Evolutionary conservation across 2,113 vertebrate species (phyloP).

Genomic region (Pachypanchax playfairii): DNA sequence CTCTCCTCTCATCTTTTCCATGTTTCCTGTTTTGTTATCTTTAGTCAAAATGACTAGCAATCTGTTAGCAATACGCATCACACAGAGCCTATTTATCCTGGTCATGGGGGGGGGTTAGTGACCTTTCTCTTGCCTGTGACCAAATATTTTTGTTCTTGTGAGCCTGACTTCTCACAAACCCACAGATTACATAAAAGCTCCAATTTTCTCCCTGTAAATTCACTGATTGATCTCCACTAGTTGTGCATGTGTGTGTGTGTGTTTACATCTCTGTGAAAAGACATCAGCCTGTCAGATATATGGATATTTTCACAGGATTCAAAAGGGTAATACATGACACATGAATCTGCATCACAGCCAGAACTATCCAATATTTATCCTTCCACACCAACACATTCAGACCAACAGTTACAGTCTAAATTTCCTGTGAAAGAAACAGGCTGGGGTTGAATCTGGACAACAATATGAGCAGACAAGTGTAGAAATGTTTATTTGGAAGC

Average conservation of each 20-base stretch:
- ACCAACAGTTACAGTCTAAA: conserved; percentile 31
- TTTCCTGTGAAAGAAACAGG: conserved; percentile 33
- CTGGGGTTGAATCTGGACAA: conserved; percentile 2
- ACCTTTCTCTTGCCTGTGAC: conserved; percentile 41
- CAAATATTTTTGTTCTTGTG: conserved; percentile 17
- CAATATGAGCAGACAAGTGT: conserved; percentile 16
- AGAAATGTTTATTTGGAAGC: conserved; percentile 52
- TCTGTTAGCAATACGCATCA: neutral
- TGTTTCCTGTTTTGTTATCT: conserved; percentile 23
- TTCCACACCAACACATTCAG: conserved; percentile 2
- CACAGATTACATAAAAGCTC: conserved; percentile 60
- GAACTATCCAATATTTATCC: neutral
- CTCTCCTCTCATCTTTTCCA: conserved; percentile 24
- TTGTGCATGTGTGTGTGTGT: conserved; percentile 4
- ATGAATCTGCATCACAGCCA: conserved; percentile 2
- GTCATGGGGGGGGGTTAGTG: conserved; percentile 23
- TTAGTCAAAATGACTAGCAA: conserved; percentile 41
- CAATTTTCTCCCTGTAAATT: conserved; percentile 57
- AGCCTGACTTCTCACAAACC: conserved; percentile 25
- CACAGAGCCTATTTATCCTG: conserved; percentile 3
- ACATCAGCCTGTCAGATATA: conserved; percentile 10
- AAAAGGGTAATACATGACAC: neutral
- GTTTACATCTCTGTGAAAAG: conserved; percentile 10
- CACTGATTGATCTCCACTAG: conserved; percentile 54
- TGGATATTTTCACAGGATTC: too few relatives aligned